Evolutionary conservation across 2,797 vertebrate species (phyloP).

Genomic region (Pangasius djambal): DNA sequence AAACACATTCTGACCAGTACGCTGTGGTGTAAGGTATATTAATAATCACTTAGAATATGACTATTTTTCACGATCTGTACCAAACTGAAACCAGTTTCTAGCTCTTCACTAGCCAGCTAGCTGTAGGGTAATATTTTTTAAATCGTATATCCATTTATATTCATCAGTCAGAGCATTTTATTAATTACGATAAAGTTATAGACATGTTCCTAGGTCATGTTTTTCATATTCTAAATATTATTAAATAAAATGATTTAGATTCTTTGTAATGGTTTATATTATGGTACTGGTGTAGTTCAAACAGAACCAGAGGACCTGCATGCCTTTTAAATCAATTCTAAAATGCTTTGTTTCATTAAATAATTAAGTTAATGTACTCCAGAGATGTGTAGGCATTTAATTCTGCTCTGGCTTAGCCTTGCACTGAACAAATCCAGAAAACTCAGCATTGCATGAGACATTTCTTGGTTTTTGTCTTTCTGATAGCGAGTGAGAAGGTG

Average conservation of each 20-base stretch:
- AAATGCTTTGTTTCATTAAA: constrained; percentile 41
- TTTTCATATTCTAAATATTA: background rate
- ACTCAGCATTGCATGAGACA: background rate
- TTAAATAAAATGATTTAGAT: background rate
- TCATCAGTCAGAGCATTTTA: background rate
- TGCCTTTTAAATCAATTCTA: background rate
- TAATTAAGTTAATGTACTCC: constrained; percentile 16
- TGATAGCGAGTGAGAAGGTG: background rate
- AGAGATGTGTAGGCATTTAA: constrained; percentile 11
- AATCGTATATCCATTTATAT: background rate
- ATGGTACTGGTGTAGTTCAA: background rate
- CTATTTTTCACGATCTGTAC: background rate
- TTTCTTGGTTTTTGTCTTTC: constrained; percentile 19
- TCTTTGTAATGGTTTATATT: background rate
- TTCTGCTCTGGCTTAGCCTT: background rate
- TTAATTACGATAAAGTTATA: background rate
- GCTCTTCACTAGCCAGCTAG: background rate
- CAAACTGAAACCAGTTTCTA: background rate
- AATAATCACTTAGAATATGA: background rate
- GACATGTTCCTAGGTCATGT: background rate
- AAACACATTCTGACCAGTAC: no score
- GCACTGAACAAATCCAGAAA: background rate
- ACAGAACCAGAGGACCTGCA: constrained; percentile 1
- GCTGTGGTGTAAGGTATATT: background rate
- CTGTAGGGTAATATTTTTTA: background rate